Percentiles rank a stretch among this genome's conserved stretches.
Evolutionary conservation across 2,797 vertebrate species (phyloP).

Genomic region (Macropodus opercularis): DNA sequence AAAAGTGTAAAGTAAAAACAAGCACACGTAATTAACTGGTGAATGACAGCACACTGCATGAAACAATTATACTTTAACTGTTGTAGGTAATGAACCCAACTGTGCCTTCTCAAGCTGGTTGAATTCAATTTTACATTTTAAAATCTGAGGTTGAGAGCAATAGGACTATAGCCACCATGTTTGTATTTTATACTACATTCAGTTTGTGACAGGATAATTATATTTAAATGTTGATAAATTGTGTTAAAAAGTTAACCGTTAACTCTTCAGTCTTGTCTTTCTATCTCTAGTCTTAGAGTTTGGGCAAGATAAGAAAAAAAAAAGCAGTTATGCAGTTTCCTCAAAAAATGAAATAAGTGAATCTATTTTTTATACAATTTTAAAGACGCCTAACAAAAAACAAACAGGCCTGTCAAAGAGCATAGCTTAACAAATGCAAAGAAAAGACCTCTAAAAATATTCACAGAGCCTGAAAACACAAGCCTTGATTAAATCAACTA

Average conservation of each 20-base stretch:
- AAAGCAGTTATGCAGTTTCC: neutral
- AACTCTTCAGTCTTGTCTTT: slow-evolving; percentile 38
- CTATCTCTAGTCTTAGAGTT: slow-evolving; percentile 9
- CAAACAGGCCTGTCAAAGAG: slow-evolving; percentile 15
- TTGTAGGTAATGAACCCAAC: too few relatives aligned
- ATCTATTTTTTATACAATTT: slow-evolving; percentile 3
- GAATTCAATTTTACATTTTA: slow-evolving; percentile 35
- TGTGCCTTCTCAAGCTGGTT: slow-evolving; percentile 47
- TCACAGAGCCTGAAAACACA: slow-evolving; percentile 14
- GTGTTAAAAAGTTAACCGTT: too few relatives aligned
- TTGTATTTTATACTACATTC: slow-evolving; percentile 47
- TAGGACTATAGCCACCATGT: slow-evolving; percentile 26
- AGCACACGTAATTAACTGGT: slow-evolving; percentile 15
- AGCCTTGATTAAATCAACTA: slow-evolving; percentile 41
- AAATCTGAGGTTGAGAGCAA: slow-evolving; percentile 34
- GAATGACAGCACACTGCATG: slow-evolving; percentile 31
- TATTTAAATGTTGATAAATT: too few relatives aligned
- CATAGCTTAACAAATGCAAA: slow-evolving; percentile 26
- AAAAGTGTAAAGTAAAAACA: slow-evolving; percentile 15
- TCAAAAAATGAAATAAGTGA: neutral
- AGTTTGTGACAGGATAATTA: too few relatives aligned
- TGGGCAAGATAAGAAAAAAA: neutral
- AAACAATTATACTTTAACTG: too few relatives aligned
- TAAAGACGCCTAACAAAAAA: slow-evolving; percentile 9
- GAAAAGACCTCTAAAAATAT: neutral